Conservation (phyloP, 2,113 vertebrate species). For the Balaeniceps rex region DNA sequence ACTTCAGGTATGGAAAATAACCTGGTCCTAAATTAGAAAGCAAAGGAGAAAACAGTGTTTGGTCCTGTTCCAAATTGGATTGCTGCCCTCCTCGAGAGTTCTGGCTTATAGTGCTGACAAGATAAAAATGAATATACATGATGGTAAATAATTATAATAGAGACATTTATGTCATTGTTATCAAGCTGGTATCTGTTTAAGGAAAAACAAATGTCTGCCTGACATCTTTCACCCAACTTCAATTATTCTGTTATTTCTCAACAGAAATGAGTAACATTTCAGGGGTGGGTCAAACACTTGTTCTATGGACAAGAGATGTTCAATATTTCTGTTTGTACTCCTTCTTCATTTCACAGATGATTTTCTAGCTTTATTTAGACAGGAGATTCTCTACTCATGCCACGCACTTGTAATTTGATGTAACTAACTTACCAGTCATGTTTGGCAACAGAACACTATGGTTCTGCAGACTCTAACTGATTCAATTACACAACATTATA, state of each 20-base stretch:
- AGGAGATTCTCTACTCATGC: neutral
- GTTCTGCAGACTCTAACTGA: conserved; percentile 49
- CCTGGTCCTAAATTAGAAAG: neutral
- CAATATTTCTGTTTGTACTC: neutral
- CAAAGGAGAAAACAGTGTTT: neutral
- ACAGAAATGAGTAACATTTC: neutral
- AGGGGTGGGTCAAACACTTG: neutral
- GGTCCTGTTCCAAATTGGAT: neutral
- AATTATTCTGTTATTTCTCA: neutral
- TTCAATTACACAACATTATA: conserved; percentile 54
- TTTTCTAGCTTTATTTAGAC: neutral
- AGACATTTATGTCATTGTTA: neutral
- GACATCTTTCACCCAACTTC: neutral
- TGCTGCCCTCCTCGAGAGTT: neutral
- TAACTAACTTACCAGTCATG: conserved; percentile 27
- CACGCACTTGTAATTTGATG: conserved; percentile 29
- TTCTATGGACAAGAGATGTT: neutral
- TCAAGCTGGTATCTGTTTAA: neutral
- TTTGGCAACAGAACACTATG: conserved; percentile 36
- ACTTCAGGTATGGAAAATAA: neutral
- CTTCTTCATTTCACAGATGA: neutral
- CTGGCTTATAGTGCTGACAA: neutral
- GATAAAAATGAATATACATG: neutral
- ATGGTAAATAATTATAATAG: neutral
- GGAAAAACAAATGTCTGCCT: neutral